Base-by-base conservation (phyloP, 2,797 vertebrate genomes). In the Urosaurus nigricauda region DNA sequence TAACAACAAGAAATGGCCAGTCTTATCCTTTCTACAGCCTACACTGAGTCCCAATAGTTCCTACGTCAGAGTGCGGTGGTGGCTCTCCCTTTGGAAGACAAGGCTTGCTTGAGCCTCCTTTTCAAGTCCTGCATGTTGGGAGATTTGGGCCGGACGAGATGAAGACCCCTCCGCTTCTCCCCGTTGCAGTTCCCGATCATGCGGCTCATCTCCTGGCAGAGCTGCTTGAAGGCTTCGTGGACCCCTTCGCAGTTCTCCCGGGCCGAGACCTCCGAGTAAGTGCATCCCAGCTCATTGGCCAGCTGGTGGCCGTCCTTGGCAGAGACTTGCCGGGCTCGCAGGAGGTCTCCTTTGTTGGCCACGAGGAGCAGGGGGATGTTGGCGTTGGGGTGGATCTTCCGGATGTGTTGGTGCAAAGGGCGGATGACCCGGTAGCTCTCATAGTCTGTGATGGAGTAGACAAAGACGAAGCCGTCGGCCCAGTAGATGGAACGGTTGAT, bases 71-170 rank as follows among this genome's bases (percentile, higher is more conserved):
- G 96, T 0, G 97, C 88, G 0, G 98, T 97, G 85, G 97, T 90
- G 0, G 98, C 98, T 92, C 98, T 99, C 84, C 97, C 98, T 95
- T 98, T 98, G 78, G 98, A 98, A 79, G 98, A 98, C 70, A 99
- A 97, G 74, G 98, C 98, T 96, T 99, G 98, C 88, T 98, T 97
- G 96, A 99, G 97, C 29, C 98, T 97, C 93, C 98, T 98, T 96
- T 99, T 99, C 89, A 99, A 92, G 95, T 99, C 98, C 93, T 99
- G 98, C 98, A 99, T 99, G 94, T 99, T 99, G 74, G 98, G 98
- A 5, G 98, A 99, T 84, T 98, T 98, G 89, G 98, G 98, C 53
- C 98, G 94, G 53, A 97, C 98, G 2, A 99, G 97, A 92, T 98
- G 98, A 35, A 99, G 98, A 3, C 98, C 98, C 51, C 97, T 96